Evolutionary conservation across 2,888 invertebrate genomes (phyloP).

Genomic region (Spilosoma lubricipeda): DNA sequence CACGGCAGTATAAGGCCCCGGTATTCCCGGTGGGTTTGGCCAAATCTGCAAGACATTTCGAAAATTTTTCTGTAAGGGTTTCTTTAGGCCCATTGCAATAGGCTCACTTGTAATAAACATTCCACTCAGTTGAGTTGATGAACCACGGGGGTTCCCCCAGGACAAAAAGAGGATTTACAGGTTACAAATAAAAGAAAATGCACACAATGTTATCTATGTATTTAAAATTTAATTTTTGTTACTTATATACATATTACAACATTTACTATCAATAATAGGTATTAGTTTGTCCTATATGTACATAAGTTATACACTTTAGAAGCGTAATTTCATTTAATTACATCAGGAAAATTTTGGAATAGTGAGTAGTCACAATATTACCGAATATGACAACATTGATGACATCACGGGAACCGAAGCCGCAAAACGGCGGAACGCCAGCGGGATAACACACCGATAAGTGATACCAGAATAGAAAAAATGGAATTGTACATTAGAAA

Average conservation of each 20-base stretch:
- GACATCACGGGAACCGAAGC: slow-evolving; percentile 16
- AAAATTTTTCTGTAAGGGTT: too few species aligned
- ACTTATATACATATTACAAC: slow-evolving; percentile 87
- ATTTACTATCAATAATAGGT: slow-evolving; percentile 85
- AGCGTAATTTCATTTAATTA: slow-evolving; percentile 85
- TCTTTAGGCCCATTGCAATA: too few species aligned
- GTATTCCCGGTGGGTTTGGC: too few species aligned
- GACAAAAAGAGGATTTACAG: too few species aligned
- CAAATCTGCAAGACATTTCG: too few species aligned
- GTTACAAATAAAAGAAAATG: slow-evolving; percentile 58
- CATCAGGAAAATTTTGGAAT: slow-evolving; percentile 81
- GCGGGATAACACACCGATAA: slow-evolving; percentile 33
- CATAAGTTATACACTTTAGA: slow-evolving; percentile 85
- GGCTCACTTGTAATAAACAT: too few species aligned
- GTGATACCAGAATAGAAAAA: slow-evolving; percentile 73
- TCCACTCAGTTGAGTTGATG: too few species aligned
- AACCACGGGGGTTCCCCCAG: too few species aligned
- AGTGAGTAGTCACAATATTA: slow-evolving; percentile 65
- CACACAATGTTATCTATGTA: slow-evolving; percentile 84
- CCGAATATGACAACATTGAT: slow-evolving; percentile 56
- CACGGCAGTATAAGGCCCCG: too few species aligned
- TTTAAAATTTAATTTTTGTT: slow-evolving; percentile 87
- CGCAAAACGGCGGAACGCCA: slow-evolving; percentile 46
- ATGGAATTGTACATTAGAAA: slow-evolving; percentile 80
- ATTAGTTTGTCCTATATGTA: slow-evolving; percentile 85